These are phyloP conservation scores for Omphaloscelis lunosa DNA, from an alignment of 2,888 invertebrate species.

Conservation along the genomic window DNA sequence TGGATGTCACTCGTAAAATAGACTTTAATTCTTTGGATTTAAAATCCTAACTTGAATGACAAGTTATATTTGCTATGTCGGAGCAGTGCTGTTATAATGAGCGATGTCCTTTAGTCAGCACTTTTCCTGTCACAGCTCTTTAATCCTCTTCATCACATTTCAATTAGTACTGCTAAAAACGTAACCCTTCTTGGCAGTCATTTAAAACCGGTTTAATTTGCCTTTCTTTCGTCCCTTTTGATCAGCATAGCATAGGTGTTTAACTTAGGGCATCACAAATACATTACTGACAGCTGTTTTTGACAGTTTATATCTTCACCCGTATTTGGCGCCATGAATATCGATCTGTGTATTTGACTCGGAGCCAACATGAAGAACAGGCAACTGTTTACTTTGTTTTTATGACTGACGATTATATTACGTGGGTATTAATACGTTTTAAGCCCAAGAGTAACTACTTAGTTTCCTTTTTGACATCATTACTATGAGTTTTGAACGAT, in stretches of 20 bases:
- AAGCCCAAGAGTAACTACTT: background rate
- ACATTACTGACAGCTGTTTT: background rate
- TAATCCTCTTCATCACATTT: background rate
- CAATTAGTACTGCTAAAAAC: background rate
- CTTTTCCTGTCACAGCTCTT: background rate
- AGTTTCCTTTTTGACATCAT: background rate
- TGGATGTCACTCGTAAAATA: no score
- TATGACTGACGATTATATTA: conserved; percentile 5
- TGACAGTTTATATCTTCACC: background rate
- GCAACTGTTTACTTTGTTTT: conserved; percentile 24
- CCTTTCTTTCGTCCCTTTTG: background rate
- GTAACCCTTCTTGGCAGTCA: background rate
- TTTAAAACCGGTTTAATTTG: background rate
- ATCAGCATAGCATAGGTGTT: conserved; percentile 2
- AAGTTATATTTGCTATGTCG: no score
- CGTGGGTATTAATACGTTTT: background rate
- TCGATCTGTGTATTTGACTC: conserved; percentile 45
- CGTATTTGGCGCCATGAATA: conserved; percentile 43
- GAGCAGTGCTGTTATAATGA: no score
- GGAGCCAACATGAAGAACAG: conserved; percentile 46
- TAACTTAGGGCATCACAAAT: conserved; percentile 29
- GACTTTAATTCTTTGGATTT: no score
- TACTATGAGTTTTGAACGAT: conserved; percentile 2
- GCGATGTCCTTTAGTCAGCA: no score
- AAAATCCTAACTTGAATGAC: no score